Evolutionary conservation across 2,888 invertebrate species (phyloP).

Genomic region (Glaucopsyche alexis): DNA sequence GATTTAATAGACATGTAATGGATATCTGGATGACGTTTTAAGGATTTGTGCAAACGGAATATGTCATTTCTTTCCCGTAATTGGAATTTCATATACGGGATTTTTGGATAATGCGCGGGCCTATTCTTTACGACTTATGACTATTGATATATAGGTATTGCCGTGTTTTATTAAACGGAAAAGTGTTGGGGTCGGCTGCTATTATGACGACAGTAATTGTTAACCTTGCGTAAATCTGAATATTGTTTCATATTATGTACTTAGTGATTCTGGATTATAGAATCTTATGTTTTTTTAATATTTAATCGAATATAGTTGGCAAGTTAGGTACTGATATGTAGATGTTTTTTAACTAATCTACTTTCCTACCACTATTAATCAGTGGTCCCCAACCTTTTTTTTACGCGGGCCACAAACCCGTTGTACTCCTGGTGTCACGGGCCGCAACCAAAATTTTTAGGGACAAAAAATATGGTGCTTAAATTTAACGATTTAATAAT

Average conservation of each 20-base stretch:
- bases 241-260: neutral
- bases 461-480: too few species aligned
- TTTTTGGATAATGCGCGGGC: slow-evolving; percentile 68
- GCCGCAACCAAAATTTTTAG: too few species aligned
- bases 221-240: neutral
- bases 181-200: neutral
- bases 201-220: slow-evolving; percentile 23
- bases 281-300: too few species aligned
- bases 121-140: slow-evolving; percentile 49
- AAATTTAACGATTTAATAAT: too few species aligned
- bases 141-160: slow-evolving; percentile 38
- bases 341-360: too few species aligned
- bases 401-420: too few species aligned
- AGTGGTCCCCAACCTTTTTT: too few species aligned
- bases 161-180: neutral
- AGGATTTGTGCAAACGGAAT: slow-evolving; percentile 80
- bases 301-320: too few species aligned
- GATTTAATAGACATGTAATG: slow-evolving; percentile 81
- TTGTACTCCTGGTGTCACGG: too few species aligned
- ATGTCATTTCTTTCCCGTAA: slow-evolving; percentile 75
- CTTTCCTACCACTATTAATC: too few species aligned
- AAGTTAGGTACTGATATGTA: too few species aligned
- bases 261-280: neutral
- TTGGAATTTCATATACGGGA: slow-evolving; percentile 77
- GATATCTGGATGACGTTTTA: slow-evolving; percentile 81